These are phyloP conservation scores for Osmoderma eremita DNA, from an alignment of 2,888 invertebrate genomes.

Conservation along the genomic window DNA sequence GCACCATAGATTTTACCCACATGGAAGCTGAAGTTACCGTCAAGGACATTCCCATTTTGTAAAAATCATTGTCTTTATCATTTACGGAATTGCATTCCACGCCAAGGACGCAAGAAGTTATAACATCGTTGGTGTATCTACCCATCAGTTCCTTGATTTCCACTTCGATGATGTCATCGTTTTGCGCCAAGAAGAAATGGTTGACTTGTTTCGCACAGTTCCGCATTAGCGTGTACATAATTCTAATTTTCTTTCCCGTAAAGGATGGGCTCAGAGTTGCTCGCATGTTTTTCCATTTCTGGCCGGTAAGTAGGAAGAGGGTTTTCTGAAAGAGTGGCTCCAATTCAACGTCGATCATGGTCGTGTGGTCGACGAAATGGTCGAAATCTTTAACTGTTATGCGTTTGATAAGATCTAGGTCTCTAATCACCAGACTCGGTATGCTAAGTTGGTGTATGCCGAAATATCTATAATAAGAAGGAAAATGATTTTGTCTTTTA, in stretches of 20 bases:
- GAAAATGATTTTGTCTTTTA: background rate
- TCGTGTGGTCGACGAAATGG: constrained; percentile 30
- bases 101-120: constrained; percentile 65
- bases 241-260: constrained; percentile 59
- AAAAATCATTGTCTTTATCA: constrained; percentile 66
- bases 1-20: constrained; percentile 8
- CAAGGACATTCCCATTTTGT: constrained; percentile 63
- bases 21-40: constrained; percentile 48
- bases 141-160: constrained; percentile 64
- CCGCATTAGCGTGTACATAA: constrained; percentile 54
- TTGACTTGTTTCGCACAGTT: constrained; percentile 51
- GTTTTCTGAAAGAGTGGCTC: constrained; percentile 35
- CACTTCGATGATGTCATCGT: constrained; percentile 49
- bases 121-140: constrained; percentile 65
- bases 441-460: constrained; percentile 18
- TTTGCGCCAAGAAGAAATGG: constrained; percentile 46
- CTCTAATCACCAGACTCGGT: constrained; percentile 25
- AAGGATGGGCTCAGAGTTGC: constrained; percentile 61
- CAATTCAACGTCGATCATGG: constrained; percentile 3
- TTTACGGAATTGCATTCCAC: constrained; percentile 65
- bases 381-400: constrained; percentile 37
- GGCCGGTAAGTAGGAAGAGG: constrained; percentile 45
- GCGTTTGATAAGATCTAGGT: constrained; percentile 34
- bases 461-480: constrained; percentile 12
- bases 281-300: constrained; percentile 61